Evolutionary conservation across 2,888 invertebrate genomes (phyloP).

Genomic region (Unio pictorum): DNA sequence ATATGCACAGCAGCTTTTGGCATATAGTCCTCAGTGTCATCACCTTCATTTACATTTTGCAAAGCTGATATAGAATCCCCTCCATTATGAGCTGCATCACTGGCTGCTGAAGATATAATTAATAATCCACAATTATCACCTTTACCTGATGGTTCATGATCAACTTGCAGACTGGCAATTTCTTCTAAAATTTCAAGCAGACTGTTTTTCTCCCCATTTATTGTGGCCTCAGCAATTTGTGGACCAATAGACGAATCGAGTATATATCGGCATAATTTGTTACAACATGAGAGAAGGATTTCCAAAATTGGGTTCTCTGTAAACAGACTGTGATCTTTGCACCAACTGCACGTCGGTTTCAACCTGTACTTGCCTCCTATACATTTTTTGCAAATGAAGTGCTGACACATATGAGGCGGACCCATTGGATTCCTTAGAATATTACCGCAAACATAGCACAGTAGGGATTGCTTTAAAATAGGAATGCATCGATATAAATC

Average conservation of each 20-base stretch:
- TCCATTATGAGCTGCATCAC: neutral
- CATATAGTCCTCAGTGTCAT: neutral
- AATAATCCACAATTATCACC: neutral
- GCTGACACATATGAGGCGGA: conserved; percentile 86
- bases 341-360: conserved; percentile 88
- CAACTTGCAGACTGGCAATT: conserved; percentile 50
- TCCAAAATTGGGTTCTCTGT: conserved; percentile 86
- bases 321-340: conserved; percentile 87
- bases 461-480: conserved; percentile 87
- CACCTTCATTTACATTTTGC: neutral
- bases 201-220: conserved; percentile 55
- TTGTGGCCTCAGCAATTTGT: conserved; percentile 29
- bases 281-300: conserved; percentile 88
- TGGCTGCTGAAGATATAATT: too few species aligned
- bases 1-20: too few species aligned
- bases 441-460: conserved; percentile 91
- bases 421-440: conserved; percentile 87
- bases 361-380: conserved; percentile 88
- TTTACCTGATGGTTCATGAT: conserved; percentile 16
- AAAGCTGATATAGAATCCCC: neutral
- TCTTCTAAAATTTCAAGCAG: conserved; percentile 60
- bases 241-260: conserved; percentile 69
- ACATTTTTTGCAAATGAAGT: conserved; percentile 89
- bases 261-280: conserved; percentile 88
- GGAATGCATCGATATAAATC: conserved; percentile 88